phyloP scores from a whole-genome alignment of 2,113 vertebrate species.

The Alligator sinensis region DNA sequence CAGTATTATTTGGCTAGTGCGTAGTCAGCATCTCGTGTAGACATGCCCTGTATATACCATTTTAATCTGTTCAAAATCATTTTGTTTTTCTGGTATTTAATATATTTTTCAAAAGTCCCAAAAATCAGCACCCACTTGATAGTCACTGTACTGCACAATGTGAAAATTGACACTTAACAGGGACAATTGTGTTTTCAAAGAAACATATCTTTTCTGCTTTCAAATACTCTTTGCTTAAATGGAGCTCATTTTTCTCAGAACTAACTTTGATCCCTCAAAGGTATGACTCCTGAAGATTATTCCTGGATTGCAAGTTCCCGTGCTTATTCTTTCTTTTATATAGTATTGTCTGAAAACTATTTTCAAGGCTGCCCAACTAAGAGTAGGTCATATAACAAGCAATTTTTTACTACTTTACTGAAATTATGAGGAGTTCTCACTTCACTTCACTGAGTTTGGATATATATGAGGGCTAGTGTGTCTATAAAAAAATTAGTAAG shows the following conservation, averaged over 20 bases:
- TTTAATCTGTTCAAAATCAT: background rate
- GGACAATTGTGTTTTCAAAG: background rate
- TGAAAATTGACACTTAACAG: background rate
- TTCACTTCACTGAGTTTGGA: slow-evolving; percentile 17
- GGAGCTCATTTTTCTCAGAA: background rate
- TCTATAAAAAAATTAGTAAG: slow-evolving; percentile 34
- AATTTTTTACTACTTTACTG: background rate
- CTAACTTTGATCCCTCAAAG: background rate
- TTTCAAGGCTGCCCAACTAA: slow-evolving; percentile 36
- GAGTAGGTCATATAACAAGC: background rate
- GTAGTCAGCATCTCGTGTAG: too few species aligned
- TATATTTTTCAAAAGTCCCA: background rate
- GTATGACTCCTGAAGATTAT: slow-evolving; percentile 7
- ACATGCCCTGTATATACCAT: background rate
- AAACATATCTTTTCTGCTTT: background rate
- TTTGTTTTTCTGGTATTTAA: background rate
- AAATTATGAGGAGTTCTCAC: background rate
- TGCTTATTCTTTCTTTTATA: background rate
- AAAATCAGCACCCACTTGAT: background rate
- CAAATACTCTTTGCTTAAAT: background rate
- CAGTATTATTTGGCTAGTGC: too few species aligned
- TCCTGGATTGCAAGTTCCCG: slow-evolving; percentile 28
- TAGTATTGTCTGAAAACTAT: slow-evolving; percentile 28
- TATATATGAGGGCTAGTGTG: background rate
- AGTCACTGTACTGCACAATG: background rate